Percentiles rank a stretch among this genome's conserved stretches.
These are phyloP conservation scores for Eulithis prunata DNA, from an alignment of 2,888 invertebrate species.

Conservation along the genomic window DNA sequence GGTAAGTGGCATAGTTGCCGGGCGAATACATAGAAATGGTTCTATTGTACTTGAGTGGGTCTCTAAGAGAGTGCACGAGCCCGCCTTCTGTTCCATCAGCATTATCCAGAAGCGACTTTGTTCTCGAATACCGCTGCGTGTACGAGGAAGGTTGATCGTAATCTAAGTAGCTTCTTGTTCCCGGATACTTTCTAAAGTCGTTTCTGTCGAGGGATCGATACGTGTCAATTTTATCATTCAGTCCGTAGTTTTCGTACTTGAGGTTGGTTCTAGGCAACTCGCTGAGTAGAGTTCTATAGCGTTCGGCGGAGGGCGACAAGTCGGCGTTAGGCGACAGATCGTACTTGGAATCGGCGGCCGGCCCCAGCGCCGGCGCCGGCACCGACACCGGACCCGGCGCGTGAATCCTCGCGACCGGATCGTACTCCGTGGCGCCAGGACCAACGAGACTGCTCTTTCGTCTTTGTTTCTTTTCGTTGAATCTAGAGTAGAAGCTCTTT, in stretches of 20 bases:
- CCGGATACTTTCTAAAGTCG: conserved; percentile 75
- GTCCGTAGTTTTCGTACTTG: conserved; percentile 70
- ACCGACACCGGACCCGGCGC: conserved; percentile 52
- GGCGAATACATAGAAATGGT: conserved; percentile 80
- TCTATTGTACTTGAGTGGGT: conserved; percentile 74
- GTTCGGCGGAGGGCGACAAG: conserved; percentile 74
- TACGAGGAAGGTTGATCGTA: conserved; percentile 74
- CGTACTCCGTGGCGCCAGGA: conserved; percentile 85
- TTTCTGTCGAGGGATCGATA: conserved; percentile 79
- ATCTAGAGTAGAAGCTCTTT: conserved; percentile 94
- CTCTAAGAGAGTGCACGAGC: conserved; percentile 61
- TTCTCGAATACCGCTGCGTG: conserved; percentile 73
- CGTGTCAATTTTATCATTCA: conserved; percentile 75
- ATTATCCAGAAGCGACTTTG: conserved; percentile 76
- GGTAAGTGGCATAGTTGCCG: conserved; percentile 79
- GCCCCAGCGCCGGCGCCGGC: conserved; percentile 24
- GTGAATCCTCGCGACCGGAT: conserved; percentile 76
- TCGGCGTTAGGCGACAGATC: conserved; percentile 63
- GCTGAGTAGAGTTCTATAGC: conserved; percentile 70
- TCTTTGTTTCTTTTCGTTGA: conserved; percentile 92
- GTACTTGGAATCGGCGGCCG: conserved; percentile 62
- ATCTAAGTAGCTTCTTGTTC: conserved; percentile 70
- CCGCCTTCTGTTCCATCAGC: conserved; percentile 66
- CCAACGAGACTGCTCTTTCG: conserved; percentile 88
- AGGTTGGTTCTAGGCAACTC: conserved; percentile 68